phyloP scores from a whole-genome alignment of 2,113 vertebrate genomes.

The Tyrannus savana region DNA sequence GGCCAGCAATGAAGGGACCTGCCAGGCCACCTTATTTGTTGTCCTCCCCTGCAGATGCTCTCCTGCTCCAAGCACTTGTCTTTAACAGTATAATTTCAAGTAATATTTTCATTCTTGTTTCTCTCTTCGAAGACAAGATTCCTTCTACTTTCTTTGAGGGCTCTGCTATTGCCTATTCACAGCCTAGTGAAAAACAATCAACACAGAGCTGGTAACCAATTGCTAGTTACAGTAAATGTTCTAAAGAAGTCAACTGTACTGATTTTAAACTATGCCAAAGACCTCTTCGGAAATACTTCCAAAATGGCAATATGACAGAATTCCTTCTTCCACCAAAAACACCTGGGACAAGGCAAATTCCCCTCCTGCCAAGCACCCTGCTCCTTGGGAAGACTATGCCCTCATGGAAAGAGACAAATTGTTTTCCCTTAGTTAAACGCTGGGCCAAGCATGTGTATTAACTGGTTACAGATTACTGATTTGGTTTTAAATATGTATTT shows the following conservation, averaged over 20 bases:
- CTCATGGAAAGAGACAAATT: neutral
- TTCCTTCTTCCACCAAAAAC: neutral
- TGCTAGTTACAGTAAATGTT: neutral
- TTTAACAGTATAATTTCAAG: neutral
- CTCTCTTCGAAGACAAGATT: neutral
- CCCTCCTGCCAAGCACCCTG: neutral
- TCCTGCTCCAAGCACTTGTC: neutral
- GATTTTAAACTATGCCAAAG: neutral
- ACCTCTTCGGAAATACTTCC: neutral
- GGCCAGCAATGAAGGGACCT: neutral
- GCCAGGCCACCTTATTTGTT: neutral
- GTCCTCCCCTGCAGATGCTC: neutral
- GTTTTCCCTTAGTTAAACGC: neutral
- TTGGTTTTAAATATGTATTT: neutral
- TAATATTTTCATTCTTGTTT: neutral
- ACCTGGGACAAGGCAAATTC: neutral
- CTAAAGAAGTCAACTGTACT: neutral
- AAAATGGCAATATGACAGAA: neutral
- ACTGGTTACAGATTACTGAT: neutral
- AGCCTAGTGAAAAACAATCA: neutral
- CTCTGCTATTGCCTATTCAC: neutral
- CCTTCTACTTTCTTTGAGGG: neutral
- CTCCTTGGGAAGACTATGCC: neutral
- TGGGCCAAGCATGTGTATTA: neutral
- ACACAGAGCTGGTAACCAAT: neutral